Evolutionary conservation across 2,888 invertebrate genomes (phyloP), one percentile per base, ranked within the genome.

Genomic region (Apoda limacodes): DNA sequence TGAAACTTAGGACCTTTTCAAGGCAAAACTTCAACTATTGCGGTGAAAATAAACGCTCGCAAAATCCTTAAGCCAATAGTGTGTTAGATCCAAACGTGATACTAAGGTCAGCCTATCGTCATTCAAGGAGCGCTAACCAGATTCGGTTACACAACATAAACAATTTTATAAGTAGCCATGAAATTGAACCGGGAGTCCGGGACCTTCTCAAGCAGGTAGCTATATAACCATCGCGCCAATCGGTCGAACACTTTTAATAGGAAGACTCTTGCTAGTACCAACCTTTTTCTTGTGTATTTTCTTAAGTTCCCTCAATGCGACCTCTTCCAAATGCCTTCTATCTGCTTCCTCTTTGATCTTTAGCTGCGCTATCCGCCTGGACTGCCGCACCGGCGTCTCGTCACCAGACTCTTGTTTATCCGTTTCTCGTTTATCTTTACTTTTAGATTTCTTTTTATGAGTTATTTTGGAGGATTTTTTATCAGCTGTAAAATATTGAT

Each of bases 281-380:
- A 72, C 75, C 64, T 68, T 76, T 32, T 83, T 85, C 53, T 82
- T 85, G 28, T 85, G 80, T 46, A 86, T 86, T 46, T 85, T 85
- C 48, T 88, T 88, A 42, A 88, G 70, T 28, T 88, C 85, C 2
- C 84, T 75, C 24, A 90, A 52, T 0, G 88, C 83, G n/a, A 89
- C 85, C 48, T 92, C 92, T 50, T 93, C 92, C 28, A 87, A 61
- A 39, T 88, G 85, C 7, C 90, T 71, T 1, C 90, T 68, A 37
- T 93, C 91, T 0, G 91, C 91, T 58, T 93, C 92, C 55, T 94
- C 93, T 43, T 87, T 89, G 35, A 94, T 92, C 62, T 93, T 92
- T 52, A 92, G 83, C 62, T 93, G 93, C 0, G 94, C 95, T 46
- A 95, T 92, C 36, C 95, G 82, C 1, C 94, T 82, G 2, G 93